A percentile compares a stretch with the other conserved stretches of the same genome.
Conservation (phyloP, 2,113 vertebrate species). For the Aphyosemion australe region DNA sequence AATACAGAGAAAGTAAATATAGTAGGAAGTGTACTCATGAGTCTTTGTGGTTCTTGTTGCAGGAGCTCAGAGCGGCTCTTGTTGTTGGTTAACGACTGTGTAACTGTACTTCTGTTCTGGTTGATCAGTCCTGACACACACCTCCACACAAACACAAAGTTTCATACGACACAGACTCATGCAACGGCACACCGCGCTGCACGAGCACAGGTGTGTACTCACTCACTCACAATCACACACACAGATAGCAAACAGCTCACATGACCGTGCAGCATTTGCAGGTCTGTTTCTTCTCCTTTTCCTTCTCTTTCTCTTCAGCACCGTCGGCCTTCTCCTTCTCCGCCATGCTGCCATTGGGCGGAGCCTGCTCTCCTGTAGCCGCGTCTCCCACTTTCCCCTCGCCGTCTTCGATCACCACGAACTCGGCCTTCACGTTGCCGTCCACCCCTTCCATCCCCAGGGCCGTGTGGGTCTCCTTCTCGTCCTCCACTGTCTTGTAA, state of each 20-base stretch:
- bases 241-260: slow-evolving; percentile 76
- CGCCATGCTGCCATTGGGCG: slow-evolving; percentile 86
- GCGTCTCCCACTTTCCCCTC: slow-evolving; percentile 81
- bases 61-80: slow-evolving; percentile 66
- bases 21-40: slow-evolving; percentile 67
- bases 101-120: slow-evolving; percentile 46
- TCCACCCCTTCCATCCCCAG: slow-evolving; percentile 83
- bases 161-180: slow-evolving; percentile 56
- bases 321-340: slow-evolving; percentile 84
- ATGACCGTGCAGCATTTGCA: slow-evolving; percentile 96
- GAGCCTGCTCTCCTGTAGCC: slow-evolving; percentile 72
- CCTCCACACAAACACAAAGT: slow-evolving; percentile 36
- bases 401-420: slow-evolving; percentile 91
- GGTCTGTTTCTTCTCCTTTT: slow-evolving; percentile 85
- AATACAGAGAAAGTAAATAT: slow-evolving; percentile 76
- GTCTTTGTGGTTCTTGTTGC: slow-evolving; percentile 71
- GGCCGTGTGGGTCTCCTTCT: slow-evolving; percentile 87
- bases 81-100: slow-evolving; percentile 61
- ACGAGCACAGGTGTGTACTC: slow-evolving; percentile 31
- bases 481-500: slow-evolving; percentile 94
- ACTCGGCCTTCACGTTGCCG: slow-evolving; percentile 91
- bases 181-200: slow-evolving; percentile 47
- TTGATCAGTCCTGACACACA: slow-evolving; percentile 54
- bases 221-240: slow-evolving; percentile 8
- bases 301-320: slow-evolving; percentile 75